Evolutionary conservation across 2,113 vertebrate genomes (phyloP).

Genomic region (Podiceps cristatus): DNA sequence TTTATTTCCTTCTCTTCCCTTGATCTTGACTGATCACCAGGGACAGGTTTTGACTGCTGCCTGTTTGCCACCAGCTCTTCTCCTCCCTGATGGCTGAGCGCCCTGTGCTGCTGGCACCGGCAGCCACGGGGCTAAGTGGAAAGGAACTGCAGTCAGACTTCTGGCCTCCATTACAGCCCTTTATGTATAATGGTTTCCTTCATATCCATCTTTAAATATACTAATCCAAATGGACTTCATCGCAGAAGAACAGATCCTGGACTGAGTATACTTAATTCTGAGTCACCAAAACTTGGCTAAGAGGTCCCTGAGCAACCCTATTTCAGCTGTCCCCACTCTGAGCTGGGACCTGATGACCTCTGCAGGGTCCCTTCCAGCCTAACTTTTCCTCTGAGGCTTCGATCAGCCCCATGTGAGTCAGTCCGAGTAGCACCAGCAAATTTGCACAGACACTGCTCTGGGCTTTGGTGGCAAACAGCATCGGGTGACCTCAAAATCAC

Average conservation of each 20-base stretch:
- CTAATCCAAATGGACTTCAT: background rate
- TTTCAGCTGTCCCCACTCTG: background rate
- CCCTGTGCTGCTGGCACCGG: fast-evolving
- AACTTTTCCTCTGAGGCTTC: background rate
- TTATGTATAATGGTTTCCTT: background rate
- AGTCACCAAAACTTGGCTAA: background rate
- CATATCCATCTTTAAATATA: background rate
- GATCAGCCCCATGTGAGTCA: background rate
- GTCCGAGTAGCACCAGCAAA: background rate
- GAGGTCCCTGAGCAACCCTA: background rate
- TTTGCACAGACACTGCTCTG: background rate
- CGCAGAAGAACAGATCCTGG: background rate
- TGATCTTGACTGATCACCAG: background rate
- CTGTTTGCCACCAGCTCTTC: background rate
- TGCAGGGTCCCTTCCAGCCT: background rate
- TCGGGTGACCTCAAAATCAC: background rate
- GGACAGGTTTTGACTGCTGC: background rate
- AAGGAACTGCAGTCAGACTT: background rate
- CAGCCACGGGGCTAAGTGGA: background rate
- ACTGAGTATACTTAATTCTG: background rate
- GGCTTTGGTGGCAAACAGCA: background rate
- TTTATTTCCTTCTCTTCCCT: background rate
- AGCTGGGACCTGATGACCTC: background rate
- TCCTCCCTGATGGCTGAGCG: background rate
- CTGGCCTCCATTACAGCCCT: background rate